Percentiles rank a stretch among this genome's conserved stretches.
Evolutionary conservation across 1,140 invertebrate genomes (phyloP).

Genomic region (Sycophaga agraensis): DNA sequence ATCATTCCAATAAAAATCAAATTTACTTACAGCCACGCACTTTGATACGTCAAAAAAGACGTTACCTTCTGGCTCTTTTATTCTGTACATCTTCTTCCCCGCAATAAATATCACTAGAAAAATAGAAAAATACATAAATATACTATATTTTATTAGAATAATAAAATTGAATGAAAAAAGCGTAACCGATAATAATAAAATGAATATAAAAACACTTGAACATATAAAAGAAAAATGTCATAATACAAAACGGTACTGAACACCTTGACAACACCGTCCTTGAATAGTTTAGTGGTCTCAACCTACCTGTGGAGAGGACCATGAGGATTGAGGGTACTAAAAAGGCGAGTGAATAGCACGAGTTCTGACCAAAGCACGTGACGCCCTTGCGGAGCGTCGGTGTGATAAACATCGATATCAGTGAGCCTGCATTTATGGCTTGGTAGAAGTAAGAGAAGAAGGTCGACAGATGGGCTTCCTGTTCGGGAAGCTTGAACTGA

Average conservation of each 20-base stretch:
- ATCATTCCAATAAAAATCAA: too few species aligned
- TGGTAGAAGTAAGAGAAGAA: constrained; percentile 96
- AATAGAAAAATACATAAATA: constrained; percentile 32
- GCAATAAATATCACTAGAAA: constrained; percentile 77
- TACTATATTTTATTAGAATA: too few species aligned
- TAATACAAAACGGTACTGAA: too few species aligned
- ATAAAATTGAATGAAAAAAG: too few species aligned
- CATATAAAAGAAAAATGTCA: too few species aligned
- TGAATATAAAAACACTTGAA: too few species aligned
- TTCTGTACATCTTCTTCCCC: constrained; percentile 77
- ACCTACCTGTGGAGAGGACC: constrained; percentile 75
- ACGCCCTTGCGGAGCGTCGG: constrained; percentile 83
- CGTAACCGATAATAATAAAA: too few species aligned
- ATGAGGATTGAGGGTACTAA: constrained; percentile 87
- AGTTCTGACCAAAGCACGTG: constrained; percentile 76
- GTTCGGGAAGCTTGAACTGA: constrained; percentile 84
- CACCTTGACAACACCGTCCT: too few species aligned
- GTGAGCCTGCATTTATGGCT: constrained; percentile 87
- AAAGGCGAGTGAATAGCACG: constrained; percentile 90
- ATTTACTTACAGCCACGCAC: constrained; percentile 80
- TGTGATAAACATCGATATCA: constrained; percentile 87
- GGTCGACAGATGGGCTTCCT: constrained; percentile 71
- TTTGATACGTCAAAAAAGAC: constrained; percentile 74
- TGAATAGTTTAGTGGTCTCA: too few species aligned
- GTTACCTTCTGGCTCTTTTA: constrained; percentile 80